Percentiles rank a stretch among this genome's conserved stretches.
Evolutionary conservation across 1,140 invertebrate genomes (phyloP).

Genomic region (Ladona fulva): DNA sequence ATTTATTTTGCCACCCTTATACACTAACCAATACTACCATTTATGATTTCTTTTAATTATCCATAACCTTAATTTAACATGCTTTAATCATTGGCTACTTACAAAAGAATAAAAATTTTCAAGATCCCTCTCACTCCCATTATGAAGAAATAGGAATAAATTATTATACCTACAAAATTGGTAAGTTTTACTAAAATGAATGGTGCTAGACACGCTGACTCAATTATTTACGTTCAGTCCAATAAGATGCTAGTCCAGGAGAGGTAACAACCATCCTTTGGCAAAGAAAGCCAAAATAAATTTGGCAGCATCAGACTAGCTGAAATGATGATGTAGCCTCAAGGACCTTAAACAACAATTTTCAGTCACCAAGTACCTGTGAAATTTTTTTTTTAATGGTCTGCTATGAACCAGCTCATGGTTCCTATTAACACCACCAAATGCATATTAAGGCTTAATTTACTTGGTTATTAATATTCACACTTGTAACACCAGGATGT

Average conservation of each 20-base stretch:
- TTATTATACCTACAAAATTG: background rate
- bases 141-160: background rate
- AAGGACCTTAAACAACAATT: too few species aligned
- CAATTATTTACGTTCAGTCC: background rate
- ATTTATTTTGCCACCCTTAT: too few species aligned
- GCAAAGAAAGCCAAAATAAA: background rate
- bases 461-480: background rate
- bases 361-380: too few species aligned
- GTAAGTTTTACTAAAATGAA: background rate
- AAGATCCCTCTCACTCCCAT: background rate
- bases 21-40: too few species aligned
- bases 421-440: too few species aligned
- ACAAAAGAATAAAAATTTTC: background rate
- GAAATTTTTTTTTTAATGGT: too few species aligned
- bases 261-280: background rate
- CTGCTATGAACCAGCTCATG: too few species aligned
- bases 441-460: background rate
- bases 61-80: too few species aligned
- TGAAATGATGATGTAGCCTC: background rate
- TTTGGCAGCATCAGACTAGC: background rate
- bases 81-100: too few species aligned
- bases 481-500: background rate
- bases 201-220: background rate
- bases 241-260: background rate
- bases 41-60: too few species aligned